Evolutionary conservation across 2,113 vertebrate genomes (phyloP).

Genomic region (Clarias magur): DNA sequence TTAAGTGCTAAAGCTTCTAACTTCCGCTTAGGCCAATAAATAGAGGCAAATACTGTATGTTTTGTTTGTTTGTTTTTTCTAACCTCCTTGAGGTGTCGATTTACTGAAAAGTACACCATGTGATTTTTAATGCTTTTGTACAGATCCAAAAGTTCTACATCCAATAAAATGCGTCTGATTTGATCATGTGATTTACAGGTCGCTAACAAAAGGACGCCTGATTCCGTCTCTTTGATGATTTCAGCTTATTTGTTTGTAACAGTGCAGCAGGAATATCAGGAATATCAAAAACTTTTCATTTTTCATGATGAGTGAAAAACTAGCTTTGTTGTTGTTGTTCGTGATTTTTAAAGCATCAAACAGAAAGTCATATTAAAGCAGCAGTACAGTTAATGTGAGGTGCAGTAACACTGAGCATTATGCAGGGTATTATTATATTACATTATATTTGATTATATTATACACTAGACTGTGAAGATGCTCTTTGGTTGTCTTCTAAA

Average conservation of each 20-base stretch:
- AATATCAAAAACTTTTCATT: neutral
- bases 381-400: neutral
- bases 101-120: neutral
- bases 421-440: too few relatives aligned
- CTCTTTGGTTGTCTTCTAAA: neutral
- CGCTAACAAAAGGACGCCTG: neutral
- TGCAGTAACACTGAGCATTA: neutral
- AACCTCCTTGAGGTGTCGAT: neutral
- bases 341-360: neutral
- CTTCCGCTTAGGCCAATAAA: neutral
- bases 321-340: neutral
- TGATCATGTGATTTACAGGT: neutral
- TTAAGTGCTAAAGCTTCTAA: neutral
- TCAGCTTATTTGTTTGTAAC: neutral
- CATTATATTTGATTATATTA: neutral
- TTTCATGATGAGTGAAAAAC: neutral
- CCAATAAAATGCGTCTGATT: neutral
- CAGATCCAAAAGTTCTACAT: neutral
- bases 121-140: neutral
- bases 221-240: neutral
- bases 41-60: neutral
- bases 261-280: neutral
- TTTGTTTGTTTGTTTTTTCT: too few relatives aligned
- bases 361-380: neutral
- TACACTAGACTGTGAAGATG: neutral